These are phyloP conservation scores for Portunus trituberculatus DNA, from an alignment of 1,140 invertebrate species.

Conservation along the genomic window DNA sequence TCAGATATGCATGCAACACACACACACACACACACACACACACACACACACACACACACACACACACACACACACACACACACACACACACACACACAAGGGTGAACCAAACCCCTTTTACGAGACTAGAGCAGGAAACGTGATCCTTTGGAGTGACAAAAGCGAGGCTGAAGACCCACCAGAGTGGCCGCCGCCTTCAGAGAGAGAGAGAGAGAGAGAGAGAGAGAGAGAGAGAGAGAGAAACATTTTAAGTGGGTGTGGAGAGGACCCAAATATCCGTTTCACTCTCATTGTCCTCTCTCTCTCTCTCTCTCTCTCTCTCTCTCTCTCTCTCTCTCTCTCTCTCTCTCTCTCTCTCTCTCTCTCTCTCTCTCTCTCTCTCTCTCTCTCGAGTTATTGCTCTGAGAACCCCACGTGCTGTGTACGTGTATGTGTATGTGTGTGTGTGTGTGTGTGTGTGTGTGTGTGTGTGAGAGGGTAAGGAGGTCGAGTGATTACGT, in stretches of 20 bases:
- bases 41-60: constrained; percentile 7
- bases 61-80: constrained; percentile 20
- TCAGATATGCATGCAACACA: neutral
- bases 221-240: constrained; percentile 24
- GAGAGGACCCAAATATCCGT: constrained; percentile 20
- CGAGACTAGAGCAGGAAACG: neutral
- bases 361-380: neutral
- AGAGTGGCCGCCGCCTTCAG: constrained; percentile 7
- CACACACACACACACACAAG: constrained; percentile 4
- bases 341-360: constrained; percentile 18
- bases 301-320: constrained; percentile 20
- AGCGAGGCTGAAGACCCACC: neutral
- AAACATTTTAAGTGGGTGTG: constrained; percentile 19
- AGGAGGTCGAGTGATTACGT: too few species aligned
- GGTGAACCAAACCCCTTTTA: too few species aligned
- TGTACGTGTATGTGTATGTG: neutral
- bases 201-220: constrained; percentile 62
- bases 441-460: too few species aligned
- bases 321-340: constrained; percentile 20
- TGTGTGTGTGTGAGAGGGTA: too few species aligned
- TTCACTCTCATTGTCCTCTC: constrained; percentile 3
- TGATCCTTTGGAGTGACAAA: constrained; percentile 5
- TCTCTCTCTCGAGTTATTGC: neutral
- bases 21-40: neutral
- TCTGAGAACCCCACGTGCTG: neutral